A percentile compares a stretch with the other conserved stretches of the same genome.
phyloP scores from a whole-genome alignment of 1,140 invertebrate genomes.

The Philopotamus ludificatus region DNA sequence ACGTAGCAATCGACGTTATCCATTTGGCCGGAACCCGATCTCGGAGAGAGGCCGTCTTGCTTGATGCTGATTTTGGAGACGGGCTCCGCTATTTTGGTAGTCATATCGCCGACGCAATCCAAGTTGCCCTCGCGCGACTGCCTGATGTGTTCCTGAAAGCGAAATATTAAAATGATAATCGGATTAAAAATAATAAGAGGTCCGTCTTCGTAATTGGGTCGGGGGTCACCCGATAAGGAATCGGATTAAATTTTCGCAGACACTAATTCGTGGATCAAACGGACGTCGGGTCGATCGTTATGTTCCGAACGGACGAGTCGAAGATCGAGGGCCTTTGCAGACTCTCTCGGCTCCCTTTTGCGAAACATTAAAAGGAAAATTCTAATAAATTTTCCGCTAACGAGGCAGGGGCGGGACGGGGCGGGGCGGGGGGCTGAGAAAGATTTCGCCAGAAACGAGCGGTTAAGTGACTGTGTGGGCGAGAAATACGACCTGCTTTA shows the following conservation, averaged over 20 bases:
- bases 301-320: too few relatives aligned
- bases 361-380: background rate
- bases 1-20: constrained; percentile 50
- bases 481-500: constrained; percentile 1
- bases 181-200: background rate
- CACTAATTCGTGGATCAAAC: background rate
- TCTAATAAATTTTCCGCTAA: background rate
- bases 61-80: constrained; percentile 42
- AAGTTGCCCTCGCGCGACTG: constrained; percentile 75
- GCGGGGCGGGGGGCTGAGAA: background rate
- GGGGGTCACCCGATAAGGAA: background rate
- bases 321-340: background rate
- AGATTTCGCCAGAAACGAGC: background rate
- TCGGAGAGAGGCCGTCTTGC: constrained; percentile 31
- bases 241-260: background rate
- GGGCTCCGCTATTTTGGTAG: constrained; percentile 49
- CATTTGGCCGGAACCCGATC: constrained; percentile 22
- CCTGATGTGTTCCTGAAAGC: constrained; percentile 71
- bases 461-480: constrained; percentile 1
- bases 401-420: background rate
- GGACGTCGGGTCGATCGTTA: background rate
- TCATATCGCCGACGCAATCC: constrained; percentile 64
- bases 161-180: constrained; percentile 23
- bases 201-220: background rate
- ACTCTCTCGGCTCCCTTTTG: background rate